phyloP scores from a whole-genome alignment of 1,140 invertebrate species.

The Orius insidiosus region DNA sequence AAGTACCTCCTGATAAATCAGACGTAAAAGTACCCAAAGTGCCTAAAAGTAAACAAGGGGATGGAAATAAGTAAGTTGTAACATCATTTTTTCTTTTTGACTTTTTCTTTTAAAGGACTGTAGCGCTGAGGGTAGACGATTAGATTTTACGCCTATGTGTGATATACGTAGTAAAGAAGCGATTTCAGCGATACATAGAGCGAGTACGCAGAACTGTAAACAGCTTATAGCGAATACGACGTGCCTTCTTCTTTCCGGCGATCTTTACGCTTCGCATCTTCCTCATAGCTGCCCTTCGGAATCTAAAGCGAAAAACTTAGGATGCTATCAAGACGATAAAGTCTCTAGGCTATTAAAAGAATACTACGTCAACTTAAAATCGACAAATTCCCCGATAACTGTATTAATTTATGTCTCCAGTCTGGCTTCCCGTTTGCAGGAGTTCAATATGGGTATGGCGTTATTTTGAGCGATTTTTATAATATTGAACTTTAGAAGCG shows the following conservation, averaged over 20 bases:
- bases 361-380: constrained; percentile 59
- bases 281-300: constrained; percentile 52
- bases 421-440: constrained; percentile 80
- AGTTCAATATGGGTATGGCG: constrained; percentile 65
- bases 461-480: too few relatives aligned
- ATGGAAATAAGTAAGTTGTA: constrained; percentile 20
- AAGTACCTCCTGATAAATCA: constrained; percentile 23
- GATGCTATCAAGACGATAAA: constrained; percentile 75
- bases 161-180: constrained; percentile 64
- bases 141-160: constrained; percentile 61
- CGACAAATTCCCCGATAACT: constrained; percentile 57
- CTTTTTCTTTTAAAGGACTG: constrained; percentile 9
- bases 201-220: constrained; percentile 73
- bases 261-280: constrained; percentile 59
- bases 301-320: constrained; percentile 54
- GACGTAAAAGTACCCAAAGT: constrained; percentile 16
- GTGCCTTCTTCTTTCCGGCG: constrained; percentile 54
- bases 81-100: constrained; percentile 22
- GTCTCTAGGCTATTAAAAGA: constrained; percentile 55
- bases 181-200: constrained; percentile 72
- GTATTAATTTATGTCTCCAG: constrained; percentile 70
- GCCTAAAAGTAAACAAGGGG: constrained; percentile 12
- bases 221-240: constrained; percentile 68
- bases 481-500: constrained; percentile 35
- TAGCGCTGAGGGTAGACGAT: constrained; percentile 37